phyloP scores from a whole-genome alignment of 2,113 vertebrate species.

The Oryzias curvinotus region DNA sequence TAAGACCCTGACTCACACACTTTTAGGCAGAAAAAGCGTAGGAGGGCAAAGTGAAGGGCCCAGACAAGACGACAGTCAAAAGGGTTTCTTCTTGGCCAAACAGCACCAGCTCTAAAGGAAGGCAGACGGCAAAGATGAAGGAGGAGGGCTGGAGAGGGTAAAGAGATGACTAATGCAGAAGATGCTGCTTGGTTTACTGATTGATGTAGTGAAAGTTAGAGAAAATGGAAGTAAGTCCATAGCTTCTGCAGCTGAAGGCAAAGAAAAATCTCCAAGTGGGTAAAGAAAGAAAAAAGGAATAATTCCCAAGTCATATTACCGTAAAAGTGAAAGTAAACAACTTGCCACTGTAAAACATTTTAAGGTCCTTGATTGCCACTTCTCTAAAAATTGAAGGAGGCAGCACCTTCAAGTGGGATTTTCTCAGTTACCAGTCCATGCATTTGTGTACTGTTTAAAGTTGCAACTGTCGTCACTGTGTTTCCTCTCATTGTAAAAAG shows the following conservation, averaged over 20 bases:
- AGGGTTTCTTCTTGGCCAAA: slow-evolving; percentile 54
- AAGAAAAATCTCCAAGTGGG: slow-evolving; percentile 22
- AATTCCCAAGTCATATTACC: slow-evolving; percentile 21
- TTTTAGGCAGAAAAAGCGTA: slow-evolving; percentile 57
- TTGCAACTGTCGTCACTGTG: slow-evolving; percentile 65
- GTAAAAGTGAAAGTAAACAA: slow-evolving; percentile 32
- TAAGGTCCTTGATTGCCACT: slow-evolving; percentile 14
- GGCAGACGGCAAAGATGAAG: slow-evolving; percentile 32
- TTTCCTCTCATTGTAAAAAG: slow-evolving; percentile 51
- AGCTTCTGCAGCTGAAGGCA: slow-evolving; percentile 10
- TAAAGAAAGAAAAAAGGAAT: slow-evolving; percentile 6
- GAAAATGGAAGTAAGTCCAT: slow-evolving; percentile 49
- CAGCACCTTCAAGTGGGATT: slow-evolving; percentile 31
- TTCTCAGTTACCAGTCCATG: slow-evolving; percentile 27
- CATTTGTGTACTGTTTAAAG: slow-evolving; percentile 59
- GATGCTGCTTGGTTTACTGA: slow-evolving; percentile 53
- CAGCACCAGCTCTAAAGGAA: slow-evolving; percentile 42
- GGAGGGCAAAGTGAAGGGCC: slow-evolving; percentile 52
- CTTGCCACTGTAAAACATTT: slow-evolving; percentile 19
- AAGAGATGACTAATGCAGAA: slow-evolving; percentile 57
- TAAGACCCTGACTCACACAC: slow-evolving; percentile 64
- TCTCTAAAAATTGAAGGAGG: slow-evolving; percentile 22
- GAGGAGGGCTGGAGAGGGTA: slow-evolving; percentile 44
- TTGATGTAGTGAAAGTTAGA: slow-evolving; percentile 41
- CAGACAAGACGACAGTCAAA: slow-evolving; percentile 65